Evolutionary conservation across 2,888 invertebrate species (phyloP), one percentile per base, ranked within the genome.

Genomic region (Gerris lacustris): DNA sequence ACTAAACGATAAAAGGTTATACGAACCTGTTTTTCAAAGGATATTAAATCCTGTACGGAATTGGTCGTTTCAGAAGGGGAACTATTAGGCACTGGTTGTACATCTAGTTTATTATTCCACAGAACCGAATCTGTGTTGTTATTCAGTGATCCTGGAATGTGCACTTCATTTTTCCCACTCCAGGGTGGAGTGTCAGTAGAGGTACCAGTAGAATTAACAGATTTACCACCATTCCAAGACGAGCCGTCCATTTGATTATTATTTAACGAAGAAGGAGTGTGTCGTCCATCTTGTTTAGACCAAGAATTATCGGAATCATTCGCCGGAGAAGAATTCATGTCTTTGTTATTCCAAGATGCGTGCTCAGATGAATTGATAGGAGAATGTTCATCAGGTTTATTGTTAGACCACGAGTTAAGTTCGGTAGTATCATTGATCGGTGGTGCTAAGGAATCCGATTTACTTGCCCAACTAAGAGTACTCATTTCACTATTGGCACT

Each of bases 1-100:
- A 31, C 31, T 31, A 31, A 31, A 31, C 31, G 31, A 31, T 31
- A 55, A 15, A 55, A 55, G 15, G 15, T 15, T 55, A 55, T 55
- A 55, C 55, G 15, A 55, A 55, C 70, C 17, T 68, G 70, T 63
- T 71, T 72, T 55, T 72, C 72, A 66, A 73, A 73, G 6, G 72
- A 70, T 45, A 73, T 73, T 15, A 73, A 72, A 66, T 73, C 73
- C 43, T 71, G 69, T 63, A 72, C 72, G 5, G 11, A 11, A 15
- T 55, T 55, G 55, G 55, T 55, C 55, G 9, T 15, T 11, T 15
- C 15, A 15, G 55, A 15, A 55, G 55, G 9, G 5, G 9, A 11
- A 55, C 11, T 11, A 11, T 15, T 15, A 11, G 55, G 15, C 9
- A 55, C 11, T 15, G 55, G 55, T 55, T 55, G 55, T 15, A 55